Percentiles rank a stretch among this genome's conserved stretches.
Evolutionary conservation across 2,797 vertebrate genomes (phyloP).

Genomic region (Macroramphosus scolopax): DNA sequence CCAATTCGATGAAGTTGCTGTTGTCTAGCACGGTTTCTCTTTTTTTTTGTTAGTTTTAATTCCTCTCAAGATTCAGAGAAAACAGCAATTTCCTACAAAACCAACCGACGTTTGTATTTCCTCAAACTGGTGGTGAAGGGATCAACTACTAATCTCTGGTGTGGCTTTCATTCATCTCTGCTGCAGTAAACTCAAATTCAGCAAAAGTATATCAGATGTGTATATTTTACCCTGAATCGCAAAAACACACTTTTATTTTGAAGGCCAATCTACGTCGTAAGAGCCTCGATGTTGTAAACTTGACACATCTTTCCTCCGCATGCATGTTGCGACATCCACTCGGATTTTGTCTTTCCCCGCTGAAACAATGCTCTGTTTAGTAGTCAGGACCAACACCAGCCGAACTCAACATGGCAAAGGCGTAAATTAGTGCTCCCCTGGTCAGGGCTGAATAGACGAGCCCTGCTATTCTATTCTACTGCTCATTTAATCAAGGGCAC

Average conservation of each 20-base stretch:
- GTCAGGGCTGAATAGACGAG: constrained; percentile 69
- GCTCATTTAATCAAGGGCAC: constrained; percentile 52
- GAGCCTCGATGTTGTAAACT: background rate
- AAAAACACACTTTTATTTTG: constrained; percentile 32
- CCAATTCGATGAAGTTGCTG: too few species aligned
- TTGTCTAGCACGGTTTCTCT: too few species aligned
- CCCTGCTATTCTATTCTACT: constrained; percentile 55
- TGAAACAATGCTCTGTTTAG: constrained; percentile 81
- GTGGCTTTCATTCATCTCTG: too few species aligned
- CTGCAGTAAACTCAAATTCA: too few species aligned
- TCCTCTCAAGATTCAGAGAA: too few species aligned
- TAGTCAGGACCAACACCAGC: constrained; percentile 77
- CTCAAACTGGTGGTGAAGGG: too few species aligned
- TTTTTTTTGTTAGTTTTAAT: too few species aligned
- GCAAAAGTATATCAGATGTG: too few species aligned
- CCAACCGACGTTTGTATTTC: too few species aligned
- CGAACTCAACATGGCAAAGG: constrained; percentile 79
- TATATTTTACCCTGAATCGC: background rate
- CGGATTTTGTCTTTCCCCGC: constrained; percentile 61
- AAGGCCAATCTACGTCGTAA: background rate
- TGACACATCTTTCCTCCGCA: constrained; percentile 36
- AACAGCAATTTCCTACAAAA: too few species aligned
- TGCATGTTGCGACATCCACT: constrained; percentile 69
- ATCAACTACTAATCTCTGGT: too few species aligned
- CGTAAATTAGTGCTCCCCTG: constrained; percentile 81